phyloP scores from a whole-genome alignment of 2,113 vertebrate genomes.

The Uropsilus gracilis region DNA sequence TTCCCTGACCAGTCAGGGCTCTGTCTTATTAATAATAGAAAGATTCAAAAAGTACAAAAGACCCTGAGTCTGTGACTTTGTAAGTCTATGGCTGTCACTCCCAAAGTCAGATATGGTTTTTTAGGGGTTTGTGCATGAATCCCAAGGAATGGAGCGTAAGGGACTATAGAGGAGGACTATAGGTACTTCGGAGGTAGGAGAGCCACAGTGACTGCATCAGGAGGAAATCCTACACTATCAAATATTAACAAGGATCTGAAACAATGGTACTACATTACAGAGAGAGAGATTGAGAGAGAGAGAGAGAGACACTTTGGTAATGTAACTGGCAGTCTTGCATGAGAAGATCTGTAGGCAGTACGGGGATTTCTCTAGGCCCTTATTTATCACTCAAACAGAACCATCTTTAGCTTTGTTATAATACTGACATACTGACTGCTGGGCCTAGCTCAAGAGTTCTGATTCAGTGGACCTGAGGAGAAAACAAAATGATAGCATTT shows the following conservation, averaged over 20 bases:
- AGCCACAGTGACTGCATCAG: no score
- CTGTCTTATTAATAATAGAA: neutral
- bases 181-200: no score
- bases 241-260: no score
- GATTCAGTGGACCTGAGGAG: neutral
- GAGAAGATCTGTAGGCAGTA: neutral
- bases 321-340: neutral
- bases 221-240: no score
- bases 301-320: neutral
- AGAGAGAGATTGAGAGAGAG: neutral
- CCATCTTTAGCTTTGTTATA: neutral
- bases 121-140: neutral
- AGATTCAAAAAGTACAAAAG: neutral
- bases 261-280: no score
- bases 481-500: neutral
- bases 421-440: accelerated
- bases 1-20: neutral
- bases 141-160: neutral
- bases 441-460: neutral
- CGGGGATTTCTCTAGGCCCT: neutral
- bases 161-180: no score
- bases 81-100: neutral
- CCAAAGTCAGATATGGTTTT: neutral
- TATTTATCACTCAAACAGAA: neutral
- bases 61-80: neutral